phyloP scores from a whole-genome alignment of 2,888 invertebrate genomes.

The Iphiclides podalirius region DNA sequence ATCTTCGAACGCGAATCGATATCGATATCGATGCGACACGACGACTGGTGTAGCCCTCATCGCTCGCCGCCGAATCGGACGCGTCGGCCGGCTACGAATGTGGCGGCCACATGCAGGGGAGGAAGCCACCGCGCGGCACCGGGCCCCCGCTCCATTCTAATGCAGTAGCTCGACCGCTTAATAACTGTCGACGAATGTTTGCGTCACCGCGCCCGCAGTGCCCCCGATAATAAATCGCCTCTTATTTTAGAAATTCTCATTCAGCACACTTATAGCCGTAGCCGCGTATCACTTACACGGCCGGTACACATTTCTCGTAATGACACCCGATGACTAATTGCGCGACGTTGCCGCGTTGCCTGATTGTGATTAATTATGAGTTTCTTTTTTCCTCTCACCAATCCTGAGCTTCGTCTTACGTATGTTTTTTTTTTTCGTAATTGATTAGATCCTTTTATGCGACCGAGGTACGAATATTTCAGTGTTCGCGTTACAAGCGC shows the following conservation, averaged over 20 bases:
- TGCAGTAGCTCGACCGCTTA: conserved; percentile 67
- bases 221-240: conserved; percentile 71
- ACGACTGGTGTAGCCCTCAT: background rate
- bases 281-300: conserved; percentile 57
- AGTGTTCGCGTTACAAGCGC: background rate
- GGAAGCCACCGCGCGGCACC: conserved; percentile 53
- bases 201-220: conserved; percentile 68
- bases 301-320: conserved; percentile 57
- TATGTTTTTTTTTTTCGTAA: conserved; percentile 4
- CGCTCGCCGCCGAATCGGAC: background rate
- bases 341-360: conserved; percentile 40
- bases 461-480: background rate
- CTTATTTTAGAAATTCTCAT: conserved; percentile 77
- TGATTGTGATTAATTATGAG: conserved; percentile 42
- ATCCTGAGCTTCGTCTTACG: conserved; percentile 7
- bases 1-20: conserved; percentile 8
- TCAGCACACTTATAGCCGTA: conserved; percentile 59
- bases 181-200: conserved; percentile 75
- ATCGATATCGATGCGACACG: background rate
- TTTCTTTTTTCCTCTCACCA: conserved; percentile 31
- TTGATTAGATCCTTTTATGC: background rate
- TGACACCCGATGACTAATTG: conserved; percentile 57
- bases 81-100: background rate
- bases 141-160: conserved; percentile 52
- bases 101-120: conserved; percentile 51